Conservation (phyloP, 2,888 invertebrate genomes). For the Ischnus inquisitorius region DNA sequence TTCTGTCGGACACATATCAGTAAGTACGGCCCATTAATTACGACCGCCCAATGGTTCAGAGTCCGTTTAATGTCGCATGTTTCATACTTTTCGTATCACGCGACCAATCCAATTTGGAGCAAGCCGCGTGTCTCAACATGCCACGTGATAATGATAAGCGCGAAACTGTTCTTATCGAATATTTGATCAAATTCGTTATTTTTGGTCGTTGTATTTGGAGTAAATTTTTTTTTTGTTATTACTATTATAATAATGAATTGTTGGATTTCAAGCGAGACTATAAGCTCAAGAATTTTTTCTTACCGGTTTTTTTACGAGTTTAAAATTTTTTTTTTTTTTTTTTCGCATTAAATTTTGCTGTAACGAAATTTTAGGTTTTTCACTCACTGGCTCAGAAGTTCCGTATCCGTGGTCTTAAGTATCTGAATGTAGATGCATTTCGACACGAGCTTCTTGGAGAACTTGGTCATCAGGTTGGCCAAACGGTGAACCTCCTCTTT, state of each 20-base stretch:
- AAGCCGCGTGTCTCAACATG: conserved; percentile 76
- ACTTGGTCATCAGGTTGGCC: conserved; percentile 97
- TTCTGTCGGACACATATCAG: conserved; percentile 81
- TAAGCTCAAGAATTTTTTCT: too few relatives aligned
- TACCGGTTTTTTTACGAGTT: too few relatives aligned
- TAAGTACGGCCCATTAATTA: conserved; percentile 77
- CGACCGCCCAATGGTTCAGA: conserved; percentile 82
- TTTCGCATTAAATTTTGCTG: neutral
- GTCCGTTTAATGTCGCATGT: conserved; percentile 81
- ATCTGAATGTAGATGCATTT: conserved; percentile 98
- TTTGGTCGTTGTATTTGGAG: too few relatives aligned
- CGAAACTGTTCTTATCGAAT: too few relatives aligned
- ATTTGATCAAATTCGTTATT: too few relatives aligned
- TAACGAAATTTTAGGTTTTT: neutral
- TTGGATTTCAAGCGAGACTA: too few relatives aligned
- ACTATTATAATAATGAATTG: too few relatives aligned
- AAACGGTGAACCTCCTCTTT: conserved; percentile 95
- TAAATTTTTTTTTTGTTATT: too few relatives aligned
- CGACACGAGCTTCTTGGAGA: conserved; percentile 97
- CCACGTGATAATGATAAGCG: conserved; percentile 50
- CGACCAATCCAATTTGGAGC: conserved; percentile 69
- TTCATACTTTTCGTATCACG: conserved; percentile 69
- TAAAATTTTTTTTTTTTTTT: neutral
- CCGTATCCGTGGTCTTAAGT: conserved; percentile 93
- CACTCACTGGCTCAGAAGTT: conserved; percentile 91